Percentiles rank a stretch among this genome's conserved stretches.
These are phyloP conservation scores for Calyptommatus sinebrachiatus DNA, from an alignment of 2,113 vertebrate species.

Conservation along the genomic window DNA sequence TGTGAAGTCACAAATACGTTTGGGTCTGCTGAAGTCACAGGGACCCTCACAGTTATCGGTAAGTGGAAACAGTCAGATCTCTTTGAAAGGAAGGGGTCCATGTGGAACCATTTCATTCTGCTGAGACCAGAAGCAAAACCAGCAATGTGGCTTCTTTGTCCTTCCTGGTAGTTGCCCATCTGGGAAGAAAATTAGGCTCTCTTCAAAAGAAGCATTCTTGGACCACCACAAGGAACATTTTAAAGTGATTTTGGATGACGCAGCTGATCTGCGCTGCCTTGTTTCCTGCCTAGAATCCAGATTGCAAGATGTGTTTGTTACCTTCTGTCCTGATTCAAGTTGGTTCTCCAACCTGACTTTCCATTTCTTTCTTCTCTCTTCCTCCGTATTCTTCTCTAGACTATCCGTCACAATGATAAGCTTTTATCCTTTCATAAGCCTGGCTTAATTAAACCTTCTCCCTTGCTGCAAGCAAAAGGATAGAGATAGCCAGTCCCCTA, in stretches of 20 bases:
- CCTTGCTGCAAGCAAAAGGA: background rate
- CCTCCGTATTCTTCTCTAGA: background rate
- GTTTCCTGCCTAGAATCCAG: background rate
- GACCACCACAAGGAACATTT: background rate
- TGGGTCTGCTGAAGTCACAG: conserved; percentile 92
- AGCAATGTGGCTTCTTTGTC: background rate
- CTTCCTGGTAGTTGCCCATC: background rate
- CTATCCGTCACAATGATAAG: background rate
- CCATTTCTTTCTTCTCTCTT: background rate
- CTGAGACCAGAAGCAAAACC: background rate
- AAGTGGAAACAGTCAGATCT: background rate
- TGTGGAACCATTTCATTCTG: background rate
- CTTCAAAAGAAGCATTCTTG: background rate
- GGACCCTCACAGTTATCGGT: conserved; percentile 92
- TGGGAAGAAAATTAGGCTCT: background rate
- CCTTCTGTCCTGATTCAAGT: background rate
- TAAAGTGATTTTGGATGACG: background rate
- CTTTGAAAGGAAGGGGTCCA: background rate
- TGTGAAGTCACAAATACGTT: conserved; percentile 98
- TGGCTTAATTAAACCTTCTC: background rate
- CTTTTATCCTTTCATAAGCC: background rate
- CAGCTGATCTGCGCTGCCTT: background rate
- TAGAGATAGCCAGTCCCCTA: background rate
- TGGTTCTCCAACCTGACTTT: background rate
- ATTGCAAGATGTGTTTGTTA: background rate